Conservation (phyloP, 2,113 vertebrate species). For the Gallinago paraguaiae region DNA sequence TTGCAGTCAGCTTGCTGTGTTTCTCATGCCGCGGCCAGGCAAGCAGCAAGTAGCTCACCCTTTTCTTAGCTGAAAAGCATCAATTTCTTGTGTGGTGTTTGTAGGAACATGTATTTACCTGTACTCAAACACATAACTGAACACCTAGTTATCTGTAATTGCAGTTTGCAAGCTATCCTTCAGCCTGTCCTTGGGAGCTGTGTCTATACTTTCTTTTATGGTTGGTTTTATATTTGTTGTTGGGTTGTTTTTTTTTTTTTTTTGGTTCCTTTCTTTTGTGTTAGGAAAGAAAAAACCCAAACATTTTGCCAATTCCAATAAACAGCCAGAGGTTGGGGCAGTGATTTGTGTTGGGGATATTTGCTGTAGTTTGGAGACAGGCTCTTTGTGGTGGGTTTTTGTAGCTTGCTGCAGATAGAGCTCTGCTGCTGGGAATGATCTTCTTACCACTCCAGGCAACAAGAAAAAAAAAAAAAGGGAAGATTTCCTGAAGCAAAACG, state of each 20-base stretch:
- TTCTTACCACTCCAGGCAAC: not conserved
- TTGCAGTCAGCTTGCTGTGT: not conserved
- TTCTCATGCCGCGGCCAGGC: rapidly evolving
- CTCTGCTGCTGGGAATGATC: not conserved
- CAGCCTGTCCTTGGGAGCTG: not conserved
- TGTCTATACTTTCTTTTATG: not conserved
- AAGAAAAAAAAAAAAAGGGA: not conserved
- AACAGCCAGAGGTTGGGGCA: not conserved
- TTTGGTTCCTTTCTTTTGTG: not conserved
- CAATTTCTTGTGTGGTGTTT: not conserved
- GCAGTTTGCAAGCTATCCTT: not conserved
- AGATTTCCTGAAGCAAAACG: not conserved
- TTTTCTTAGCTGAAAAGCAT: not conserved
- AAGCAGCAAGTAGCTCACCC: not conserved
- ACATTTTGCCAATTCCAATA: rapidly evolving
- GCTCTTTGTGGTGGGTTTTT: not conserved
- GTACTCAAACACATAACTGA: not conserved
- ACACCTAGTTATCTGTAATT: not conserved
- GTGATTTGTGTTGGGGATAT: not conserved
- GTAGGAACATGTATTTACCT: not conserved
- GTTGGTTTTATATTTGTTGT: not conserved
- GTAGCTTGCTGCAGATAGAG: not conserved
- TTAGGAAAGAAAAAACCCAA: not conserved
- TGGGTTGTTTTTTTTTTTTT: not conserved
- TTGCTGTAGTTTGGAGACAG: not conserved